Percentiles rank a stretch among this genome's conserved stretches.
Evolutionary conservation across 2,888 invertebrate genomes (phyloP).

Genomic region (Drosophila niveifrons): DNA sequence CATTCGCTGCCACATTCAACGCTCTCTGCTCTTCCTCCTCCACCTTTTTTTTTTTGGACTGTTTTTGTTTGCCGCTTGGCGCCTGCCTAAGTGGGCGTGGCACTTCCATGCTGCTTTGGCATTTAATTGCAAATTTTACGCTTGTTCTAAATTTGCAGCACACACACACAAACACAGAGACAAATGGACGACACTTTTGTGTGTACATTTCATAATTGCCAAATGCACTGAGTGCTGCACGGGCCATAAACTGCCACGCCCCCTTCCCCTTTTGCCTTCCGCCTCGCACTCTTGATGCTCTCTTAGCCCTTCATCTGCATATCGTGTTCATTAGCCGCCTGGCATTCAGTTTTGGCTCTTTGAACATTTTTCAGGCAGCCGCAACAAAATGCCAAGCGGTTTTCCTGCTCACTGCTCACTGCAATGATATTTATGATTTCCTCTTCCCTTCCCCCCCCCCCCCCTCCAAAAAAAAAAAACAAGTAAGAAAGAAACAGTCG

Average conservation of each 20-base stretch:
- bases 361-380: constrained; percentile 54
- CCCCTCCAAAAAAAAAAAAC: too few species aligned
- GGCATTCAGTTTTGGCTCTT: constrained; percentile 42
- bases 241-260: constrained; percentile 45
- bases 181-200: constrained; percentile 15
- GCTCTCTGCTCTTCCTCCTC: background rate
- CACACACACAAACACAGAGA: constrained; percentile 17
- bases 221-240: constrained; percentile 69
- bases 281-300: background rate
- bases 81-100: constrained; percentile 53
- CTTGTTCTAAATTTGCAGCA: constrained; percentile 66
- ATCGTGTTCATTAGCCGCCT: constrained; percentile 74
- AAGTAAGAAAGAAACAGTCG: too few species aligned
- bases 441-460: constrained; percentile 12
- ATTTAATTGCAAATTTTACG: constrained; percentile 80
- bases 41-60: constrained; percentile 6
- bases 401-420: constrained; percentile 29
- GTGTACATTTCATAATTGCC: constrained; percentile 70
- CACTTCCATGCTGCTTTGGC: constrained; percentile 45
- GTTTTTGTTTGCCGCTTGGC: constrained; percentile 6
- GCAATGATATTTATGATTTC: constrained; percentile 53
- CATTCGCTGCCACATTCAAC: background rate
- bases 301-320: constrained; percentile 5
- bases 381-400: constrained; percentile 56
- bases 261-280: background rate